These are phyloP conservation scores for Austrofundulus limnaeus DNA, from an alignment of 2,113 vertebrate genomes.

Conservation along the genomic window DNA sequence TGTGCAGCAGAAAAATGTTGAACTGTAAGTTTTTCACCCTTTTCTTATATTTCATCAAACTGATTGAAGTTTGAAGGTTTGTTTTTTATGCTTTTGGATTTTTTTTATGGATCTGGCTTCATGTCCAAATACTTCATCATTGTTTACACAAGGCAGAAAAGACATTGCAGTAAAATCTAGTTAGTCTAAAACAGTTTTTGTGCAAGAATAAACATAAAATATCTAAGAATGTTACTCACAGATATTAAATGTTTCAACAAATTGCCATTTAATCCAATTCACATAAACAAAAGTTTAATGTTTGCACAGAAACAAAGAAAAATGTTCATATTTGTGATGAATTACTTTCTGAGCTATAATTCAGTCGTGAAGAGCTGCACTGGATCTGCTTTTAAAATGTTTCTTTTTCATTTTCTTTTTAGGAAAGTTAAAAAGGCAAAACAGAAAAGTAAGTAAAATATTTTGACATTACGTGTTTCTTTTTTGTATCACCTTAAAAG, in stretches of 20 bases:
- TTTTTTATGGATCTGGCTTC: not conserved
- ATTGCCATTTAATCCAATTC: not conserved
- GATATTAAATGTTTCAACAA: too few species aligned
- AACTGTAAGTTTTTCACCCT: slow-evolving; percentile 85
- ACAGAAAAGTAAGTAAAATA: slow-evolving; percentile 89
- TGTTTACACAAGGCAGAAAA: too few species aligned
- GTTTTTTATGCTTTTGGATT: too few species aligned
- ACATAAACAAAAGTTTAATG: too few species aligned
- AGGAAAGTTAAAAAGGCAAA: slow-evolving; percentile 99
- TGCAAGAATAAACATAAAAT: too few species aligned
- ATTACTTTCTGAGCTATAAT: too few species aligned
- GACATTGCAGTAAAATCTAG: not conserved
- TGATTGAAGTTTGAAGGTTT: not conserved
- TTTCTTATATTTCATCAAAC: not conserved
- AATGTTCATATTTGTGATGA: too few species aligned
- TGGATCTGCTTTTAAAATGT: not conserved
- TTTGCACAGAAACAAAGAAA: not conserved
- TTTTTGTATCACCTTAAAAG: too few species aligned
- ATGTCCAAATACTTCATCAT: not conserved
- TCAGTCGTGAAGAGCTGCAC: not conserved
- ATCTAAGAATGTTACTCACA: too few species aligned
- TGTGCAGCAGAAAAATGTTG: slow-evolving; percentile 97
- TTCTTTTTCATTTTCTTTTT: slow-evolving; percentile 41
- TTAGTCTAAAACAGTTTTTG: too few species aligned
- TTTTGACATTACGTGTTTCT: not conserved